Conservation (phyloP, 1,140 invertebrate genomes). For the Dufourea novaeangliae region DNA sequence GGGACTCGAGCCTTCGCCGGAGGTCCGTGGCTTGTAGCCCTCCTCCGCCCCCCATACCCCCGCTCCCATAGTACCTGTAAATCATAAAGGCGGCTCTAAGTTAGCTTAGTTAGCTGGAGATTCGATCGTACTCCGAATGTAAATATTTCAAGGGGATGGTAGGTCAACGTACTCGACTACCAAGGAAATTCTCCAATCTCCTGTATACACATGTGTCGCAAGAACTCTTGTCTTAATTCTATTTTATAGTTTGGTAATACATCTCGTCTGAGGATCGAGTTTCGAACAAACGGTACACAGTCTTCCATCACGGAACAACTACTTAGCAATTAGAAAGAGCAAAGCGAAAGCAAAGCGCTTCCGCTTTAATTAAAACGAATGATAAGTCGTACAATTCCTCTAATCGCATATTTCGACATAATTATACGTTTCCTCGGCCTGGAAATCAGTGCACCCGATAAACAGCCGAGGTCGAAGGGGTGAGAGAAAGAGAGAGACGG, state of each 20-base stretch:
- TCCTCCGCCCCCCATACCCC: conserved; percentile 82
- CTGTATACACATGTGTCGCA: no score
- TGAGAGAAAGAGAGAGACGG: no score
- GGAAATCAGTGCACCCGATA: conserved; percentile 15
- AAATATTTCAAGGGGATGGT: not conserved
- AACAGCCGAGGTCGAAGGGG: conserved; percentile 10
- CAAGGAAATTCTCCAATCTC: not conserved
- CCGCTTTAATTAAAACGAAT: conserved; percentile 14
- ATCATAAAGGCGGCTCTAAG: conserved; percentile 37
- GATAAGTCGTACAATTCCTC: not conserved
- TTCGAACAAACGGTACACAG: no score
- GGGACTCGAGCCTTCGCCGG: conserved; percentile 77
- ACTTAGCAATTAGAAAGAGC: not conserved
- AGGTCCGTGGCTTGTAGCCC: conserved; percentile 81
- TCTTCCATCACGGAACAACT: no score
- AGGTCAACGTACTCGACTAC: not conserved
- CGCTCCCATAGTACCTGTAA: conserved; percentile 81
- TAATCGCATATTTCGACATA: conserved; percentile 20
- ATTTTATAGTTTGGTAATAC: no score
- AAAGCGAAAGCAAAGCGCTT: not conserved
- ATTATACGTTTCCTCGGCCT: conserved; percentile 10
- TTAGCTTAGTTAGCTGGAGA: not conserved
- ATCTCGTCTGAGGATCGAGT: no score
- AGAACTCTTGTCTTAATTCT: no score
- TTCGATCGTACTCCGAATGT: not conserved